phyloP scores from a whole-genome alignment of 2,113 vertebrate genomes.

The Tichodroma muraria region DNA sequence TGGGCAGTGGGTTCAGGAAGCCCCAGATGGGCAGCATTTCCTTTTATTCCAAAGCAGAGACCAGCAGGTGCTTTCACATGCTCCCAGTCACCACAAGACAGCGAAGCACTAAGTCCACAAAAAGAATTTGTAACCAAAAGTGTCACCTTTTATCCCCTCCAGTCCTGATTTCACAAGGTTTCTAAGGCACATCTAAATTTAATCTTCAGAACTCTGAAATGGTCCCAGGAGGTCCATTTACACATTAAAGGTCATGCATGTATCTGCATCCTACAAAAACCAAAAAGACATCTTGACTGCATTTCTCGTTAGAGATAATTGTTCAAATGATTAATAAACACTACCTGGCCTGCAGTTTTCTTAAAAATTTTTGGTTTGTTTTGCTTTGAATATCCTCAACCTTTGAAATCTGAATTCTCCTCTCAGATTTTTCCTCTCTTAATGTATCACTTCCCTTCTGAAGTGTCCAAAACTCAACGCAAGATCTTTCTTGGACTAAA shows the following conservation, averaged over 20 bases:
- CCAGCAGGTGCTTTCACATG: background rate
- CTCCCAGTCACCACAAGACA: background rate
- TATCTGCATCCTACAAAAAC: background rate
- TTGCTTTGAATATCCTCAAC: background rate
- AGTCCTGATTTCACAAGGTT: background rate
- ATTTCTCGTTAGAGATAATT: background rate
- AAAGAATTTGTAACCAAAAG: background rate
- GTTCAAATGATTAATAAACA: background rate
- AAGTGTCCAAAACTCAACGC: background rate
- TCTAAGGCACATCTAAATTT: background rate
- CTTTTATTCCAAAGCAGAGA: background rate
- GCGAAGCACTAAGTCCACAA: background rate
- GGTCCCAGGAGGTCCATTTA: background rate
- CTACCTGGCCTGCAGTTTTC: background rate
- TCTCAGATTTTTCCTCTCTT: background rate
- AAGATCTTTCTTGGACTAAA: constrained; percentile 1
- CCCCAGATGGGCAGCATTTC: background rate
- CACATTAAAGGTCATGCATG: background rate
- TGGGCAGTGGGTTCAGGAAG: background rate
- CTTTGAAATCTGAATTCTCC: background rate
- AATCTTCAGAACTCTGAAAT: background rate
- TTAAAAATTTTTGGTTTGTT: background rate
- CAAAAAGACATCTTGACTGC: background rate
- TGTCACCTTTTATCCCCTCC: background rate
- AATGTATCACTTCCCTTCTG: background rate